phyloP scores from a whole-genome alignment of 2,797 vertebrate genomes.

The Hydrophis major region DNA sequence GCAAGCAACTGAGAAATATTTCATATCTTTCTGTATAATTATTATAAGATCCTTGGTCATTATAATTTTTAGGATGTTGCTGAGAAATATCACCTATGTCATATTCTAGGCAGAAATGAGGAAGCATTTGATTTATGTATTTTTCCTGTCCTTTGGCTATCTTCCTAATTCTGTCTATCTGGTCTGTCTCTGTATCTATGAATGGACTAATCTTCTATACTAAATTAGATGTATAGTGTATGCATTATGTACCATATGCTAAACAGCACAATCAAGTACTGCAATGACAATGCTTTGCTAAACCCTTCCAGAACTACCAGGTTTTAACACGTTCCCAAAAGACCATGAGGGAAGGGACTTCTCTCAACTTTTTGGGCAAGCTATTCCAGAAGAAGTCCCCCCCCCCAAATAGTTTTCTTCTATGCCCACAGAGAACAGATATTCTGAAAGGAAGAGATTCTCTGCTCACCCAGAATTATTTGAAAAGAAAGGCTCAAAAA shows the following conservation, averaged over 20 bases:
- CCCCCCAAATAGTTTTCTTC: background rate
- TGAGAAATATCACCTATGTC: background rate
- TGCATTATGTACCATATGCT: background rate
- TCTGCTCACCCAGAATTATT: background rate
- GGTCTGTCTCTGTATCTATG: background rate
- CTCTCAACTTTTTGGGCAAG: background rate
- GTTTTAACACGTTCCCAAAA: background rate
- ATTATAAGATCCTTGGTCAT: background rate
- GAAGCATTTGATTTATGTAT: background rate
- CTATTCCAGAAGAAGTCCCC: background rate
- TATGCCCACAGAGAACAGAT: background rate
- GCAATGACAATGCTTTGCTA: background rate
- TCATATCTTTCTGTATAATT: background rate
- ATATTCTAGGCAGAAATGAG: background rate
- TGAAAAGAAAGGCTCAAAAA: background rate
- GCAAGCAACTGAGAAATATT: background rate
- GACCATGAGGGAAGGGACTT: background rate
- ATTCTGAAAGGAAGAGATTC: background rate
- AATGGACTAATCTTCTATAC: background rate
- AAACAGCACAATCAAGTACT: background rate
- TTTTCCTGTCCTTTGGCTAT: background rate
- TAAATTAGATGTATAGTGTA: background rate
- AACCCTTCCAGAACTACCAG: background rate
- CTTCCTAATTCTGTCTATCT: background rate
- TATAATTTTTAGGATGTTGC: background rate